Conservation (phyloP, 1,140 invertebrate species). For the Whitmania pigra region DNA sequence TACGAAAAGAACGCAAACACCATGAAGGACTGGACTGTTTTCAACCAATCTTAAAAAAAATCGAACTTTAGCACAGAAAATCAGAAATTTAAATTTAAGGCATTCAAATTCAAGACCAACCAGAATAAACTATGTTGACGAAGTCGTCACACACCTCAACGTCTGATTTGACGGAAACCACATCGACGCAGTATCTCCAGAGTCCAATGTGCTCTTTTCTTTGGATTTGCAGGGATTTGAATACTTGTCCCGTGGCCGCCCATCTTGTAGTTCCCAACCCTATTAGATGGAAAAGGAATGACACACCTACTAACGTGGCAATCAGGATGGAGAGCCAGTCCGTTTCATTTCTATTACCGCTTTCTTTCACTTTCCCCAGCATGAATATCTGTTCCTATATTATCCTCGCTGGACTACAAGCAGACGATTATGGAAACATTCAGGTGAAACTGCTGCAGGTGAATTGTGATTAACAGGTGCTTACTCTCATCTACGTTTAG, state of each 20-base stretch:
- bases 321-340: conserved; percentile 9
- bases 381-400: no score
- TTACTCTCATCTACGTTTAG: no score
- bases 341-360: not conserved
- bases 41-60: conserved; percentile 4
- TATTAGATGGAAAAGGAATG: conserved; percentile 1
- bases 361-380: no score
- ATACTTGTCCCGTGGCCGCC: not conserved
- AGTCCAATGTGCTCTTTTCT: not conserved
- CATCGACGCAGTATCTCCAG: conserved; percentile 4
- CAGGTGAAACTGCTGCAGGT: no score
- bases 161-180: not conserved
- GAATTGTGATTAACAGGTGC: no score
- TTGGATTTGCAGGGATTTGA: conserved; percentile 4
- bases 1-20: not conserved
- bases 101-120: not conserved
- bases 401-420: no score
- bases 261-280: not conserved
- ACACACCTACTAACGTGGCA: not conserved
- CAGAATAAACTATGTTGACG: conserved; percentile 7
- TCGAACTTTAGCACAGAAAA: no score
- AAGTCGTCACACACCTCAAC: not conserved
- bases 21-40: conserved; percentile 7
- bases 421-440: no score
- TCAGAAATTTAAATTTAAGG: no score